These are phyloP conservation scores for Calyptomena viridis DNA, from an alignment of 2,113 vertebrate genomes.

Conservation along the genomic window DNA sequence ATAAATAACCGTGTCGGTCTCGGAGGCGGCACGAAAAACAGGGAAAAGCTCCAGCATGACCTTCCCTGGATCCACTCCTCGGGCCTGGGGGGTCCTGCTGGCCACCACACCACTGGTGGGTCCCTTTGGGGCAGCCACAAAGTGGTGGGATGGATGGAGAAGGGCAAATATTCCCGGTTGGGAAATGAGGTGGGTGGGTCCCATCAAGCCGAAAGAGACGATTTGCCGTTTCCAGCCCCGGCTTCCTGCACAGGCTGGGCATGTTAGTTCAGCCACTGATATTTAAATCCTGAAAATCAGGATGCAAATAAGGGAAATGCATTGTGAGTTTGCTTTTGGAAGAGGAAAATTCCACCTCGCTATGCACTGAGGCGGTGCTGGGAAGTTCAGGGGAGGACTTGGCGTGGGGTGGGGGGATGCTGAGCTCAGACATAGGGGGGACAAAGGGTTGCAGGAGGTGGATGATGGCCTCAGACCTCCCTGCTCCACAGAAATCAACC, in stretches of 20 bases:
- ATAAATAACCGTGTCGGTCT: neutral
- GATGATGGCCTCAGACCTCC: fast-evolving
- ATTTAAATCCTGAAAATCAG: neutral
- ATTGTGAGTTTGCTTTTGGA: neutral
- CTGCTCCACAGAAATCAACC: neutral
- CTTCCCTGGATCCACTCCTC: neutral
- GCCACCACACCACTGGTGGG: neutral
- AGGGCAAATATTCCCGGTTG: neutral
- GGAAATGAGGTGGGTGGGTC: neutral
- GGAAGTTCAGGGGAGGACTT: neutral
- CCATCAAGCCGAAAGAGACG: fast-evolving
- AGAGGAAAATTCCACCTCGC: neutral
- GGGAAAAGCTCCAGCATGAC: neutral
- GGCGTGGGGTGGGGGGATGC: too few species aligned
- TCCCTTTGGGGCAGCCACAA: neutral
- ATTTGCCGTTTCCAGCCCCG: neutral
- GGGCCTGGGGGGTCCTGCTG: neutral
- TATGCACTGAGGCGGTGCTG: fast-evolving
- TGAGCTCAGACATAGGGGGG: neutral
- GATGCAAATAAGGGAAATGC: neutral
- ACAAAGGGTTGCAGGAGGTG: neutral
- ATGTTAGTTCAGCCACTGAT: fast-evolving
- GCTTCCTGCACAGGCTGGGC: neutral
- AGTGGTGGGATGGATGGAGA: neutral
- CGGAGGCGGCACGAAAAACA: neutral